Percentiles rank a stretch among this genome's conserved stretches.
These are phyloP conservation scores for Dryoscopus gambensis DNA, from an alignment of 2,113 vertebrate species.

Conservation along the genomic window DNA sequence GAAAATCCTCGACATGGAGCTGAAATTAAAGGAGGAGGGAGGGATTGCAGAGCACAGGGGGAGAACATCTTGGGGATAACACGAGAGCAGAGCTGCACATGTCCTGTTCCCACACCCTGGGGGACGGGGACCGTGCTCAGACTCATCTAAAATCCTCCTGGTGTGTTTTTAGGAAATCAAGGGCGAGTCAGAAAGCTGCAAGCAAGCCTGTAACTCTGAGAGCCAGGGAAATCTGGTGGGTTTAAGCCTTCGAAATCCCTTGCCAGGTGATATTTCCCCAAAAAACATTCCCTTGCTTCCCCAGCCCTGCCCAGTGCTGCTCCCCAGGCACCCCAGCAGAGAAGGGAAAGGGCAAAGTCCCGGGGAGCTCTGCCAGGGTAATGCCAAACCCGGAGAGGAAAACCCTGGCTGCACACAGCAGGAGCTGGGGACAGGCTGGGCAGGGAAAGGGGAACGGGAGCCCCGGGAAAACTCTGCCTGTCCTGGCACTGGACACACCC, in stretches of 20 bases:
- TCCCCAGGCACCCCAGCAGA: neutral
- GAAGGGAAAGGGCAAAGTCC: neutral
- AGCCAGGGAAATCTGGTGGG: neutral
- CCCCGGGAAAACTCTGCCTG: neutral
- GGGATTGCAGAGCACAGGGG: neutral
- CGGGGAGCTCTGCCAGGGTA: neutral
- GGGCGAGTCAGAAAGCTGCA: neutral
- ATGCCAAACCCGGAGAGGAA: neutral
- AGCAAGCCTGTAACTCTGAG: neutral
- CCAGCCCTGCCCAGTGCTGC: neutral
- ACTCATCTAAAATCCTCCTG: neutral
- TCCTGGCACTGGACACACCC: neutral
- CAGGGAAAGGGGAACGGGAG: neutral
- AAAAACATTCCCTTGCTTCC: neutral
- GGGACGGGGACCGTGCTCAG: accelerated
- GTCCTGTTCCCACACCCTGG: neutral
- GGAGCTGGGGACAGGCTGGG: neutral
- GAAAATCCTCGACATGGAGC: neutral
- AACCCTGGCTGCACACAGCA: neutral
- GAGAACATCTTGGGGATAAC: neutral
- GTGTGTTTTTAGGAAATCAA: neutral
- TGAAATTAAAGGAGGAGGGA: neutral
- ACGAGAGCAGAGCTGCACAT: accelerated
- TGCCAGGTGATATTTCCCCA: neutral
- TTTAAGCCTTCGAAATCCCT: neutral